phyloP scores from a whole-genome alignment of 2,797 vertebrate species.

The Oryzias dopingdopingensis region DNA sequence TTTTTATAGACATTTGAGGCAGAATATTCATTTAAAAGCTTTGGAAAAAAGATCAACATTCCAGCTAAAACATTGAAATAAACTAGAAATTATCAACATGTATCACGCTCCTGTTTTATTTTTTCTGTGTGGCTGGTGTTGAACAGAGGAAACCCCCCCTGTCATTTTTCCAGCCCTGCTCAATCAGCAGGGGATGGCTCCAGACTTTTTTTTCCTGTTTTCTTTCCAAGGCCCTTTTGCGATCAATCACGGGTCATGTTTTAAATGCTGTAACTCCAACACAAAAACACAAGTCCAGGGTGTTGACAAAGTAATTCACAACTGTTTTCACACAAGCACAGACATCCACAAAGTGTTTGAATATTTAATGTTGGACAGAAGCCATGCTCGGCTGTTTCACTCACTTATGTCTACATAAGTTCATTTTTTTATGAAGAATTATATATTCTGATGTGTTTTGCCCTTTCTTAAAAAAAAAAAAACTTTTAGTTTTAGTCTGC shows the following conservation, averaged over 20 bases:
- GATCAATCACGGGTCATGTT: constrained; percentile 62
- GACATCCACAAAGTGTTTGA: constrained; percentile 28
- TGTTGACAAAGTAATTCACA: constrained; percentile 38
- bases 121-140: constrained; percentile 33
- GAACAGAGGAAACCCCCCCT: constrained; percentile 30
- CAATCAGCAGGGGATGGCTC: constrained; percentile 39
- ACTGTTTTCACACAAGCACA: constrained; percentile 1
- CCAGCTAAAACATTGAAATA: constrained; percentile 62
- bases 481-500: too few species aligned
- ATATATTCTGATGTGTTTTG: not conserved
- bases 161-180: constrained; percentile 35
- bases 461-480: too few species aligned
- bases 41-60: constrained; percentile 70
- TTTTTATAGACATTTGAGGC: constrained; percentile 73
- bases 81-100: constrained; percentile 70
- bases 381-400: constrained; percentile 52
- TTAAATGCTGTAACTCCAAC: constrained; percentile 51
- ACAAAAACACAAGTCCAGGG: constrained; percentile 48
- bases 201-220: constrained; percentile 4
- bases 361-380: constrained; percentile 54
- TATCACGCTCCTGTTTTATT: constrained; percentile 34
- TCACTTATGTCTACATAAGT: constrained; percentile 21
- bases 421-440: not conserved
- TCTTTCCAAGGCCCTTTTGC: constrained; percentile 36
- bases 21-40: constrained; percentile 73